Percentiles rank a stretch among this genome's conserved stretches.
Conservation (phyloP, 2,113 vertebrate genomes). For the Chaenogobius annularis region DNA sequence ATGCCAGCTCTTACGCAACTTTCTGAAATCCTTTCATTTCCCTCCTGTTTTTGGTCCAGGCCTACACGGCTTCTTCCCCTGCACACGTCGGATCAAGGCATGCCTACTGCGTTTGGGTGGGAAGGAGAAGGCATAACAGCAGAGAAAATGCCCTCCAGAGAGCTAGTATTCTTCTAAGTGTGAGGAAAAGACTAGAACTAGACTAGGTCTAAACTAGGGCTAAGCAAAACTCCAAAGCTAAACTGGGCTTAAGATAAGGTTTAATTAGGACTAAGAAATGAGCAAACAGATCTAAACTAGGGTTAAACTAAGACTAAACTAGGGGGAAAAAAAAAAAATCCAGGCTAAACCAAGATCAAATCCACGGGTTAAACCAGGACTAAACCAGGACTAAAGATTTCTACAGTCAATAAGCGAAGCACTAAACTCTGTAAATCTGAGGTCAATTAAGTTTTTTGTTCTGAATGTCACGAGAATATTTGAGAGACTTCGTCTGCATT, state of each 20-base stretch:
- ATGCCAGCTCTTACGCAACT: constrained; percentile 67
- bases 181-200: neutral
- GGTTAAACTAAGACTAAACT: neutral
- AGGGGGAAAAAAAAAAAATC: neutral
- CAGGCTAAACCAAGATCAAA: neutral
- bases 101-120: neutral
- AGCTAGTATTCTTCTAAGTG: neutral
- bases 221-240: no score
- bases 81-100: neutral
- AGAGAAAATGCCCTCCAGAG: neutral
- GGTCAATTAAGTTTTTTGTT: no score
- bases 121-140: neutral
- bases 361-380: neutral
- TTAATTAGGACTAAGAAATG: no score
- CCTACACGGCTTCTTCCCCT: neutral
- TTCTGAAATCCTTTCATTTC: constrained; percentile 22
- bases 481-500: no score
- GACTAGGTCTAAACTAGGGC: no score
- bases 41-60: constrained; percentile 15
- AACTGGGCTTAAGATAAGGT: no score
- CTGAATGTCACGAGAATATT: no score
- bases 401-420: no score
- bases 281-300: neutral
- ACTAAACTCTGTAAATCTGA: no score
- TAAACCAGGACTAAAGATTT: neutral